phyloP scores from a whole-genome alignment of 2,888 invertebrate genomes.

The Dynastes tityus region DNA sequence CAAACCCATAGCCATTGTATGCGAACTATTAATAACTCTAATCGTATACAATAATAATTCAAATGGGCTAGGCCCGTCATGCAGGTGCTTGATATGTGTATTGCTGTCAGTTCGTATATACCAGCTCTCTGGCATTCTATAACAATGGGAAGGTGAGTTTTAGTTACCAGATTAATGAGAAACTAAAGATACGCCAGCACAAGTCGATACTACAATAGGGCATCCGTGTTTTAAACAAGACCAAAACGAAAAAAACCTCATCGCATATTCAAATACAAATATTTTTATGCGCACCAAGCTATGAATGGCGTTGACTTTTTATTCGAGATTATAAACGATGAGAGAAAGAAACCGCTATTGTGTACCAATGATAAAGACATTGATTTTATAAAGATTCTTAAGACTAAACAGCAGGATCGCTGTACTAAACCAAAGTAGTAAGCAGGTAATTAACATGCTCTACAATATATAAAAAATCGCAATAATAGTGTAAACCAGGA shows the following conservation, averaged over 20 bases:
- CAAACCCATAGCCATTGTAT: slow-evolving; percentile 49
- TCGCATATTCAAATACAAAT: slow-evolving; percentile 21
- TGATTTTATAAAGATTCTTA: no score
- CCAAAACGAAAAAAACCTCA: background rate
- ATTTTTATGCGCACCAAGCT: background rate
- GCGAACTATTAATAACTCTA: slow-evolving; percentile 55
- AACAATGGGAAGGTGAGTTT: slow-evolving; percentile 49
- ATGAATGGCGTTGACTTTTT: background rate
- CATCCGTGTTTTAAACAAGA: background rate
- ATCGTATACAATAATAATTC: slow-evolving; percentile 52
- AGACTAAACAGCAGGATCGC: no score
- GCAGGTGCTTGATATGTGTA: slow-evolving; percentile 54
- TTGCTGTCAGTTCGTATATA: slow-evolving; percentile 47
- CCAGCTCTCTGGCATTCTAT: slow-evolving; percentile 18
- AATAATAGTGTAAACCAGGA: no score
- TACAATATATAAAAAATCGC: no score
- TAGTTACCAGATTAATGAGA: slow-evolving; percentile 48
- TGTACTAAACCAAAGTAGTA: no score
- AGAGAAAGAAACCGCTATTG: background rate
- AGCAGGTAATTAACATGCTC: no score
- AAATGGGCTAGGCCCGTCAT: slow-evolving; percentile 52
- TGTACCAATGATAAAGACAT: background rate
- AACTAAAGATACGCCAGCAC: slow-evolving; percentile 4
- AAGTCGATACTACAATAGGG: background rate
- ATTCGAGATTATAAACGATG: background rate